Conservation (phyloP, 2,888 invertebrate species). For the Omphaloscelis lunosa region DNA sequence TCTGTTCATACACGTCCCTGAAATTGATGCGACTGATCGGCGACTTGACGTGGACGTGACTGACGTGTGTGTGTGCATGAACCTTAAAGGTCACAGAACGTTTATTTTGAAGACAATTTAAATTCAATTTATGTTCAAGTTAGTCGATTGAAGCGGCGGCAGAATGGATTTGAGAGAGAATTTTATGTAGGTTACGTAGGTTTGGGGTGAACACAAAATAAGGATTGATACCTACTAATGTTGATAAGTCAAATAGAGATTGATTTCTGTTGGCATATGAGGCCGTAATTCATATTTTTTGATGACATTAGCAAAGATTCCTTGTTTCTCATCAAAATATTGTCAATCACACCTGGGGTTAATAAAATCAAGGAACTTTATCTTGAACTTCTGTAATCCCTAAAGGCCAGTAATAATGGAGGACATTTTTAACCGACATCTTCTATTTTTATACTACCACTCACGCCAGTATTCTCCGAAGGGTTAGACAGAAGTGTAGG, state of each 20-base stretch:
- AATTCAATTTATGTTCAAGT: constrained; percentile 46
- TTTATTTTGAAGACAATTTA: constrained; percentile 43
- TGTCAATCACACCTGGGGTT: not conserved
- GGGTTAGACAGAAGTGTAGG: not conserved
- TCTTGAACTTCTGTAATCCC: not conserved
- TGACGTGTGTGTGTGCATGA: no score
- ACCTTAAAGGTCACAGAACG: constrained; percentile 10
- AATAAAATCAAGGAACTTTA: not conserved
- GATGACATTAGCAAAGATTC: not conserved
- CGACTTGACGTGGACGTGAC: no score
- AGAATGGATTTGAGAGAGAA: constrained; percentile 17
- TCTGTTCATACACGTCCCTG: no score
- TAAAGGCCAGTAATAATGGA: not conserved
- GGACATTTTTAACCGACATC: not conserved
- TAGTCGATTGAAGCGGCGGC: not conserved
- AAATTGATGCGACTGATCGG: no score
- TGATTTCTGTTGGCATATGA: constrained; percentile 2
- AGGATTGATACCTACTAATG: constrained; percentile 26
- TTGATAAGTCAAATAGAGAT: constrained; percentile 15
- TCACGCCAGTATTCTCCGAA: not conserved
- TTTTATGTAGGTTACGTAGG: constrained; percentile 1
- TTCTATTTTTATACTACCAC: not conserved
- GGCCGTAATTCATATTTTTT: not conserved
- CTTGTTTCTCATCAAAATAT: not conserved
- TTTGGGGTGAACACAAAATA: constrained; percentile 18